phyloP scores from a whole-genome alignment of 2,888 invertebrate species.

The Cylloceria caligata region DNA sequence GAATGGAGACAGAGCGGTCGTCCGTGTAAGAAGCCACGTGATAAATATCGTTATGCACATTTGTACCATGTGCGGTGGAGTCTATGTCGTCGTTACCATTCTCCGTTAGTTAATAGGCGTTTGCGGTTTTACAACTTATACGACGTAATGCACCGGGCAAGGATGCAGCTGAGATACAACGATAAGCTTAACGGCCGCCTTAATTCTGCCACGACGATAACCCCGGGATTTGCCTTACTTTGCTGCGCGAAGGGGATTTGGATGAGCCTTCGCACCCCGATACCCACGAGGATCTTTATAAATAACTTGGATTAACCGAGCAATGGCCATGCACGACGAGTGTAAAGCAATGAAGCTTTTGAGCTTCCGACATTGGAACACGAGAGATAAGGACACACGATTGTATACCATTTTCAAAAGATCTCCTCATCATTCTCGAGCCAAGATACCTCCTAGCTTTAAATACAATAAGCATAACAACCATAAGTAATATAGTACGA shows the following conservation, averaged over 20 bases:
- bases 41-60: slow-evolving; percentile 69
- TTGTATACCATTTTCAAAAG: no score
- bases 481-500: slow-evolving; percentile 14
- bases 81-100: slow-evolving; percentile 21
- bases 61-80: slow-evolving; percentile 66
- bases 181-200: slow-evolving; percentile 23
- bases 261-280: slow-evolving; percentile 21
- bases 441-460: neutral
- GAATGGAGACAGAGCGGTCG: neutral
- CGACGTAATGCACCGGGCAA: slow-evolving; percentile 17
- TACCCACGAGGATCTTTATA: slow-evolving; percentile 58
- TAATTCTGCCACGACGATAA: slow-evolving; percentile 51
- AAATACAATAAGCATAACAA: no score
- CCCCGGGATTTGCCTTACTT: slow-evolving; percentile 54
- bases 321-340: slow-evolving; percentile 34
- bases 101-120: slow-evolving; percentile 68
- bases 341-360: slow-evolving; percentile 26
- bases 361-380: no score
- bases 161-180: slow-evolving; percentile 28
- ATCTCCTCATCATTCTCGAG: neutral
- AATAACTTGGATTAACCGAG: slow-evolving; percentile 45
- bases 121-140: slow-evolving; percentile 52
- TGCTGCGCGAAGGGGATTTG: slow-evolving; percentile 35
- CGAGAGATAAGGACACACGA: no score
- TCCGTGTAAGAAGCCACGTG: neutral